Evolutionary conservation across 2,113 vertebrate genomes (phyloP), one percentile per base, ranked within the genome.

Genomic region (Dendropsophus ebraccatus): DNA sequence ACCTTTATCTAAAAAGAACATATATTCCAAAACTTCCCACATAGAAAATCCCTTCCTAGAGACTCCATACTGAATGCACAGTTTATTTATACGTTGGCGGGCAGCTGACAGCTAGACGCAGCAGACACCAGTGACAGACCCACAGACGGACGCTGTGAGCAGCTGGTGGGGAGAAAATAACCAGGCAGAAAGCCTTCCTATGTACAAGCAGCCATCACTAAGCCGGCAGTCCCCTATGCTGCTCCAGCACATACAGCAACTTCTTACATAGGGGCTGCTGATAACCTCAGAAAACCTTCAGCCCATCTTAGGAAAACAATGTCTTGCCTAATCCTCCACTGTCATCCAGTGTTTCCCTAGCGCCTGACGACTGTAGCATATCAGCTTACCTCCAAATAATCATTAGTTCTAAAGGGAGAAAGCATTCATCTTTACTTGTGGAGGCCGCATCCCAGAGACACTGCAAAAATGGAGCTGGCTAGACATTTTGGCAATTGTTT

Each of bases 401-500:
- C 73, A 65, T 19, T 77, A 49, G 5, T 84, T n/a, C 67, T 41
- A 50, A 77, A 77, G 37, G 8, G 5, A 52, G 47, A 30, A 23
- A 0, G 35, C 67, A 70, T 37, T 70, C 19, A 35, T 69, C 62
- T 67, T 67, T 67, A 35, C 65, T 69, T 1, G 19, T 69, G 65
- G 65, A 56, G 62, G 72, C 45, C 10, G 23, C 45, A 8, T 85
- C 60, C 74, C 52, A 3, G 50, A 85, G 47, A 28, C 62, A 16
- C 74, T 78, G 13, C 83, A 52, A 23, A 69, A 50, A 1, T 56
- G 32, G 21, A 70, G 75, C 47, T 79, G 75, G 60, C 83, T 45
- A 85, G 83, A 85, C 83, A 1, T 70, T 56, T 85, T 85, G 83
- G 84, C 84, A 79, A 32, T 70, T 85, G 47, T 85, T 85, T 79